Conservation (phyloP, 2,113 vertebrate species). For the Thunnus thynnus region DNA sequence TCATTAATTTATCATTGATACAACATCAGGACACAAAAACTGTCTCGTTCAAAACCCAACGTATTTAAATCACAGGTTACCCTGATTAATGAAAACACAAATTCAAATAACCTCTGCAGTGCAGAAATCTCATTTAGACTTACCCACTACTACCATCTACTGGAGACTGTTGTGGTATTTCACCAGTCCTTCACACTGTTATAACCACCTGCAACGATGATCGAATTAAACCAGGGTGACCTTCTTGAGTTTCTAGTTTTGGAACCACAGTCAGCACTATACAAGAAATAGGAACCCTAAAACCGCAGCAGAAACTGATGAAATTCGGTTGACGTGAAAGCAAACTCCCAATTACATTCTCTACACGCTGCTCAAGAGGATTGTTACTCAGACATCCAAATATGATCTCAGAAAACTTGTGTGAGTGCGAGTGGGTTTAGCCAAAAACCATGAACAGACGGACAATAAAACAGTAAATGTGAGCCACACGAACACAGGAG, state of each 20-base stretch:
- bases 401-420: constrained; percentile 68
- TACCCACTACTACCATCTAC: constrained; percentile 80
- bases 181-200: background rate
- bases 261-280: constrained; percentile 28
- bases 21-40: background rate
- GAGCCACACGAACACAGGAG: constrained; percentile 67
- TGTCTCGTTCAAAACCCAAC: background rate
- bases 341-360: constrained; percentile 58
- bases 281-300: constrained; percentile 42
- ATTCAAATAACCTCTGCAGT: background rate
- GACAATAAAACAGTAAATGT: constrained; percentile 67
- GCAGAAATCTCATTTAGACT: background rate
- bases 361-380: constrained; percentile 49
- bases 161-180: constrained; percentile 37
- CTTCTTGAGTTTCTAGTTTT: constrained; percentile 57
- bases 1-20: background rate
- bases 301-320: constrained; percentile 22
- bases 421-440: constrained; percentile 33
- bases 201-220: constrained; percentile 57
- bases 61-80: background rate
- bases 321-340: constrained; percentile 32
- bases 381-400: constrained; percentile 64
- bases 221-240: constrained; percentile 36
- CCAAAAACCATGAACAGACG: constrained; percentile 54
- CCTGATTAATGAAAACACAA: constrained; percentile 6